phyloP scores from a whole-genome alignment of 2,113 vertebrate genomes.

The Malurus melanocephalus region DNA sequence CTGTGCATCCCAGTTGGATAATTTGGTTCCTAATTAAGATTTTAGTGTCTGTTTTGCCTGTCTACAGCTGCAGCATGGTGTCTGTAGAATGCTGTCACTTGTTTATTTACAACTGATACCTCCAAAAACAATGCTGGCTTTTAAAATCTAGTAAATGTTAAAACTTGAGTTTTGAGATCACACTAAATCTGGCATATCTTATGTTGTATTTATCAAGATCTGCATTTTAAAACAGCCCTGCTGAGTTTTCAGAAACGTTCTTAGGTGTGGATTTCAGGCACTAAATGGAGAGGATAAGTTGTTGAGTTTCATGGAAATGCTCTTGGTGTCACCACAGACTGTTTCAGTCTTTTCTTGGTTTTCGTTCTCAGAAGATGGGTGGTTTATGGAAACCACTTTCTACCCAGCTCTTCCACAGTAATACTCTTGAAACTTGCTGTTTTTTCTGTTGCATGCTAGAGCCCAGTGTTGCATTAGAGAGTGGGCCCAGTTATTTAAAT shows the following conservation, averaged over 20 bases:
- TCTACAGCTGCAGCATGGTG: not conserved
- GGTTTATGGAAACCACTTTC: not conserved
- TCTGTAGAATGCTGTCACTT: not conserved
- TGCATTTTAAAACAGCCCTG: not conserved
- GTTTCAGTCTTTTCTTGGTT: not conserved
- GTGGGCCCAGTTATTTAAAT: not conserved
- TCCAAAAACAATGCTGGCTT: not conserved
- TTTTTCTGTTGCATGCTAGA: not conserved
- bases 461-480: not conserved
- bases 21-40: slow-evolving; percentile 27
- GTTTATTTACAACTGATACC: not conserved
- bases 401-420: not conserved
- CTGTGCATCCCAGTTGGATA: not conserved
- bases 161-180: not conserved
- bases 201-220: not conserved
- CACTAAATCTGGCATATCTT: not conserved
- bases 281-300: not conserved
- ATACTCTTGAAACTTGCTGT: not conserved
- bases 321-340: not conserved
- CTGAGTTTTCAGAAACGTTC: not conserved
- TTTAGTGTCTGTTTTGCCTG: slow-evolving; percentile 1
- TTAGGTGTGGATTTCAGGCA: not conserved
- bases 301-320: not conserved
- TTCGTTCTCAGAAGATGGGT: not conserved
- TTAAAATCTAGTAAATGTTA: not conserved